Conservation (phyloP, 2,797 vertebrate genomes). For the Anableps anableps region DNA sequence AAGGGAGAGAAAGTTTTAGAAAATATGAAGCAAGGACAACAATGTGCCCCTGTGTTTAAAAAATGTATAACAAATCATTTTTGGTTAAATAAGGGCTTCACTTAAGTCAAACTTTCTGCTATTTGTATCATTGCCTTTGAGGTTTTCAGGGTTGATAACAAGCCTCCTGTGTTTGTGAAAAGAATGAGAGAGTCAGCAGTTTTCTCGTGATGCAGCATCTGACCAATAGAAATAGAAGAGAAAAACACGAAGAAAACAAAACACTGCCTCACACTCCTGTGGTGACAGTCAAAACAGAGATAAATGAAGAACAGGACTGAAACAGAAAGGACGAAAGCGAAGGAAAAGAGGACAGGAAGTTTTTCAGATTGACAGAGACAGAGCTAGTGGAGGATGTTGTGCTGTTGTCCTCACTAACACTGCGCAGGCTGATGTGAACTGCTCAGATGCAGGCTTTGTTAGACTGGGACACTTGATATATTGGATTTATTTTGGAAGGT, state of each 20-base stretch:
- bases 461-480: not conserved
- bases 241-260: not conserved
- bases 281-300: not conserved
- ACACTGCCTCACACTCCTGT: not conserved
- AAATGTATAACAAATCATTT: not conserved
- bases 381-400: not conserved
- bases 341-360: not conserved
- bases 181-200: conserved; percentile 15
- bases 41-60: not conserved
- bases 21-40: not conserved
- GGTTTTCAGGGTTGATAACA: not conserved
- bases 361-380: not conserved
- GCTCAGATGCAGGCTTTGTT: not conserved
- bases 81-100: not conserved
- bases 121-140: not conserved
- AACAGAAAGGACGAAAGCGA: not conserved
- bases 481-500: not conserved
- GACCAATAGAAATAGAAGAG: not conserved
- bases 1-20: not conserved
- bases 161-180: not conserved
- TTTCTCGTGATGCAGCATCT: conserved; percentile 15
- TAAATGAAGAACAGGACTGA: not conserved
- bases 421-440: not conserved
- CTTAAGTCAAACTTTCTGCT: not conserved
- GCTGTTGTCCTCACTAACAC: not conserved